These are phyloP conservation scores for Athalia cordata DNA, from an alignment of 2,888 invertebrate genomes.

Conservation along the genomic window DNA sequence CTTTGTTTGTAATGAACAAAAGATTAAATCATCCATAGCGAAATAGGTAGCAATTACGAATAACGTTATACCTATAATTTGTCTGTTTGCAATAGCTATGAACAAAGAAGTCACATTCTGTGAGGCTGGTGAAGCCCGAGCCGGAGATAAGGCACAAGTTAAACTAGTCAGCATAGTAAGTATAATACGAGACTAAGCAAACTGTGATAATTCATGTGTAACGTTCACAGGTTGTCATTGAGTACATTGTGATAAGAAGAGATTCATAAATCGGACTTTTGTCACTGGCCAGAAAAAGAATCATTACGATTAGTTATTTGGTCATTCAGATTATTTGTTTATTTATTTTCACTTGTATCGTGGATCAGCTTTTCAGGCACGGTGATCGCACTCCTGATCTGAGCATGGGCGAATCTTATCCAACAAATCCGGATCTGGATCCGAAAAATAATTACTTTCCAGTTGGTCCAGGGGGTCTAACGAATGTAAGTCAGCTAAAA, in stretches of 20 bases:
- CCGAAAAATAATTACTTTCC: slow-evolving; percentile 76
- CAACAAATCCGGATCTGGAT: slow-evolving; percentile 76
- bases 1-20: too few species aligned
- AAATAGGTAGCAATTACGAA: too few species aligned
- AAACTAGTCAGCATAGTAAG: slow-evolving; percentile 59
- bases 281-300: too few species aligned
- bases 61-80: too few species aligned
- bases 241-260: too few species aligned
- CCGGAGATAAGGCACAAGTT: slow-evolving; percentile 48
- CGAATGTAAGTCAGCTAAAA: slow-evolving; percentile 75
- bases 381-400: slow-evolving; percentile 82
- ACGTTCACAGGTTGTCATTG: too few species aligned
- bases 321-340: too few species aligned
- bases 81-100: neutral
- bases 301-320: neutral
- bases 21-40: too few species aligned
- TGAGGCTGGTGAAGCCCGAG: neutral
- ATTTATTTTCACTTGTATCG: slow-evolving; percentile 43
- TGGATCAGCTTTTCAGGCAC: slow-evolving; percentile 79
- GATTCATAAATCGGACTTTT: too few species aligned
- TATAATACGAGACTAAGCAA: neutral
- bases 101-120: neutral
- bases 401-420: slow-evolving; percentile 74
- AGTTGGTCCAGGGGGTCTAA: slow-evolving; percentile 80
- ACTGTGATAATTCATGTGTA: neutral